phyloP scores from a whole-genome alignment of 92 coral and sea anemone genomes.

The Phenganax subtilis region DNA sequence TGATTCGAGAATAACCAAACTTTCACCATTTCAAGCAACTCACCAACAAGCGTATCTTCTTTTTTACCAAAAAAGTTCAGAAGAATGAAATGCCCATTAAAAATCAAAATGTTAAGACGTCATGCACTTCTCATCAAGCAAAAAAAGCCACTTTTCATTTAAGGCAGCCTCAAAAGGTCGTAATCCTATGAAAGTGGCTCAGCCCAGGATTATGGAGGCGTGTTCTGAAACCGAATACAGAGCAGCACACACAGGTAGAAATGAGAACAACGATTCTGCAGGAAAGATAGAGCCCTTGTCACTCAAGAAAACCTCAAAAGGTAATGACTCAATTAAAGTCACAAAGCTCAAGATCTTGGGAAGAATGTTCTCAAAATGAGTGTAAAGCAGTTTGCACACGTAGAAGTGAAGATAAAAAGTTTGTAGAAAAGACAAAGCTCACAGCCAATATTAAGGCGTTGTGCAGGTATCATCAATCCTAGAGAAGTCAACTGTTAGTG shows the following conservation, averaged over 20 bases:
- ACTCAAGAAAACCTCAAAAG: conserved; percentile 23
- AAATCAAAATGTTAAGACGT: background rate
- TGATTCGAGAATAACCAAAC: conserved; percentile 19
- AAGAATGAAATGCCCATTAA: conserved; percentile 18
- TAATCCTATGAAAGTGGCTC: background rate
- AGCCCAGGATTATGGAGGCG: no score
- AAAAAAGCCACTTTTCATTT: conserved; percentile 9
- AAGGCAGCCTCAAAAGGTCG: conserved; percentile 17
- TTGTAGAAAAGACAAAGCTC: no score
- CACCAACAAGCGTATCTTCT: conserved; percentile 35
- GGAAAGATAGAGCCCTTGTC: conserved; percentile 5
- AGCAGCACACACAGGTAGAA: no score
- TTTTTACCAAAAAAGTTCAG: conserved; percentile 26
- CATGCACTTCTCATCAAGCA: conserved; percentile 8
- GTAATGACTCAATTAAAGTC: background rate
- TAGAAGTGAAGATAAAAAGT: background rate
- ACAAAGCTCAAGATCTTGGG: background rate
- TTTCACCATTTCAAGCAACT: conserved; percentile 27
- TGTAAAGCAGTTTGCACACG: background rate
- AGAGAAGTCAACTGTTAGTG: no score
- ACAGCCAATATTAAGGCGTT: no score
- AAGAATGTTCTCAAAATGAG: background rate
- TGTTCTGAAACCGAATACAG: no score
- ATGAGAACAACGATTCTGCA: background rate
- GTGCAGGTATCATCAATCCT: no score